Base-by-base conservation (phyloP, 2,888 invertebrate genomes). In the Himalopsyche japonica region DNA sequence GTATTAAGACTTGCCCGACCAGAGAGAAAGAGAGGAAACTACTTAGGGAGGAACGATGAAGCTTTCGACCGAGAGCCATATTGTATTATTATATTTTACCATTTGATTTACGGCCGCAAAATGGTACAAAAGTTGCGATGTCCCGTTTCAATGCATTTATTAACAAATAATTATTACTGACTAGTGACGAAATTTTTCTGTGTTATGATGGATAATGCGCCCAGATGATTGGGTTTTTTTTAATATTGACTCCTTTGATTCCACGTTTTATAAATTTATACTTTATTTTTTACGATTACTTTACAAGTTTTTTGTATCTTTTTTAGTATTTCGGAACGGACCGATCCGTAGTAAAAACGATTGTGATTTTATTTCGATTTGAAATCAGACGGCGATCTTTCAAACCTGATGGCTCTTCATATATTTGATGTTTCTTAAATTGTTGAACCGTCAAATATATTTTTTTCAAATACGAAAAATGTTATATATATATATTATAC, bases 1-100 rank as follows among this genome's bases (percentile, higher is more conserved):
- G 80, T 49, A 80, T 57, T 49, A 79, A 80, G 80, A 80, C 80
- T 80, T 80, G 79, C 32, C 30, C 77, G 77, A 37, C 77, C 77
- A 70, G 64, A 70, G 27, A 70, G 64, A 70, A 12, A 43, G 43
- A 43, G 43, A 43, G 43, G 15, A 15, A 43, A 43, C 43, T 43
- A 43, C 70, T 24, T 70, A 27, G 27, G 10, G 70, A 15, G 70
- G 43, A 43, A 43, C 15, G 43, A 43, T 70, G 70, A 70, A 8
- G 70, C 30, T 27, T 70, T 27, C 70, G 24, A 70, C 24, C 24
- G 70, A 70, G 70, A 27, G 70, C 30, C 70, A 70, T 70, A 70
- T 64, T 64, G 64, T 70, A 70, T 70, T 70, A 12, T 70, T 30
- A 30, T 70, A 27, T 24, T 70, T 70, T 70, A 70, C 15, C 20